Conservation (phyloP, 1,140 invertebrate species). For the Drosophila sulfurigaster region DNA sequence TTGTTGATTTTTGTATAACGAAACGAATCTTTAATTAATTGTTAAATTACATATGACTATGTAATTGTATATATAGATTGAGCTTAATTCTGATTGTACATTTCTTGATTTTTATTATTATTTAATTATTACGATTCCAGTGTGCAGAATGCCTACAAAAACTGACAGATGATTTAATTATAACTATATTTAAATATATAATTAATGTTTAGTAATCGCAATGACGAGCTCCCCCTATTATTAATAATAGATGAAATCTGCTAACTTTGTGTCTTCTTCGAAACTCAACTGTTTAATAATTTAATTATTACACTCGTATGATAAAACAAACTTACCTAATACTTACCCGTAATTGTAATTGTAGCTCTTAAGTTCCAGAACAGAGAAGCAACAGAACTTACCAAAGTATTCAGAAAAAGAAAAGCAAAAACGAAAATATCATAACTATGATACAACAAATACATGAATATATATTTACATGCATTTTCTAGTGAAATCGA, state of each 20-base stretch:
- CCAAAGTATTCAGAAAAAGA: constrained; percentile 71
- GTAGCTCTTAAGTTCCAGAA: constrained; percentile 36
- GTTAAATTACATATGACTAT: constrained; percentile 69
- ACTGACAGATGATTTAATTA: constrained; percentile 18
- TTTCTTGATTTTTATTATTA: constrained; percentile 26
- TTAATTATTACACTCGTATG: constrained; percentile 21
- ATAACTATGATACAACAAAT: constrained; percentile 45
- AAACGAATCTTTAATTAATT: constrained; percentile 57
- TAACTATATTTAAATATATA: constrained; percentile 36
- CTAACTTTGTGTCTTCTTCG: constrained; percentile 72
- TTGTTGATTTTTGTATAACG: constrained; percentile 56
- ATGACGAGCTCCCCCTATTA: constrained; percentile 53
- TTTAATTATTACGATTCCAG: constrained; percentile 41
- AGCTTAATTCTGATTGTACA: constrained; percentile 38
- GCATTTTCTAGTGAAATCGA: constrained; percentile 82
- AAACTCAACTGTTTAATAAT: constrained; percentile 36
- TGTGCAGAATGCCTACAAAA: constrained; percentile 32
- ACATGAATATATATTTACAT: constrained; percentile 77
- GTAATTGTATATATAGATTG: constrained; percentile 23
- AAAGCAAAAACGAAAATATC: constrained; percentile 30
- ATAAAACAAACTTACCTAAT: constrained; percentile 2
- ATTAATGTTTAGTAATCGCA: constrained; percentile 37
- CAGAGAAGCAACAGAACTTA: constrained; percentile 48
- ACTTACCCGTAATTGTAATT: constrained; percentile 18
- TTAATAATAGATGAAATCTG: constrained; percentile 69